Evolutionary conservation across 2,113 vertebrate genomes (phyloP).

Genomic region (Candoia aspera): DNA sequence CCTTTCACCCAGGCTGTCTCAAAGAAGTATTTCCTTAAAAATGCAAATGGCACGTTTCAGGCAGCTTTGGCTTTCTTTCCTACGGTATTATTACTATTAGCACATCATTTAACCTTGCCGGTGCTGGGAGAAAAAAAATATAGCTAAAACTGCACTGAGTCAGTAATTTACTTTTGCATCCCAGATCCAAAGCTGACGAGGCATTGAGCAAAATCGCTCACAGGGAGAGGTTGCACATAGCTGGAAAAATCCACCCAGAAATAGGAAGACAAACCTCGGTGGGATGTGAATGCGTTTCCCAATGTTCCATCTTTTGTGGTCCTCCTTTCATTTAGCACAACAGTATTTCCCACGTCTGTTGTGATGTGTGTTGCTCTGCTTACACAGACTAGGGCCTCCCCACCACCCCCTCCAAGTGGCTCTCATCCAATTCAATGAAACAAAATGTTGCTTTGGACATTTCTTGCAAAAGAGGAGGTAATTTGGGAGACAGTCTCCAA

Average conservation of each 20-base stretch:
- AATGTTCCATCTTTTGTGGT: background rate
- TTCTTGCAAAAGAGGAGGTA: too few species aligned
- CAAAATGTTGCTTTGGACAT: too few species aligned
- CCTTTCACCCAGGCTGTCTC: conserved; percentile 83
- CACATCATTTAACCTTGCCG: conserved; percentile 77
- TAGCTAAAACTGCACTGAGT: conserved; percentile 63
- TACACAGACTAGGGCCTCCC: too few species aligned
- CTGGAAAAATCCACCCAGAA: background rate
- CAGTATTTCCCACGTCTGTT: background rate
- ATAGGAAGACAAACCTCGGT: background rate
- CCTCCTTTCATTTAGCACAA: background rate
- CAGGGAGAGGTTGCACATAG: background rate
- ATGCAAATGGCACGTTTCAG: conserved; percentile 81
- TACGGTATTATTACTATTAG: conserved; percentile 70
- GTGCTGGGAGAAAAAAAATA: conserved; percentile 61
- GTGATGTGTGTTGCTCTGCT: too few species aligned
- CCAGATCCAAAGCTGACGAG: conserved; percentile 47
- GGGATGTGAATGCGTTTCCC: rapidly evolving
- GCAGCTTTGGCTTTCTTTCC: conserved; percentile 42
- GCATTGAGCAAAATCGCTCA: background rate
- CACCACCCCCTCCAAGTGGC: too few species aligned
- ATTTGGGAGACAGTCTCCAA: too few species aligned
- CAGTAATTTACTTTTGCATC: conserved; percentile 69
- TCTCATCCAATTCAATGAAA: too few species aligned
- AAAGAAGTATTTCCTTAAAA: conserved; percentile 82